A percentile compares a stretch with the other conserved stretches of the same genome.
Evolutionary conservation across 2,113 vertebrate species (phyloP).

Genomic region (Ceuthmochares aereus): DNA sequence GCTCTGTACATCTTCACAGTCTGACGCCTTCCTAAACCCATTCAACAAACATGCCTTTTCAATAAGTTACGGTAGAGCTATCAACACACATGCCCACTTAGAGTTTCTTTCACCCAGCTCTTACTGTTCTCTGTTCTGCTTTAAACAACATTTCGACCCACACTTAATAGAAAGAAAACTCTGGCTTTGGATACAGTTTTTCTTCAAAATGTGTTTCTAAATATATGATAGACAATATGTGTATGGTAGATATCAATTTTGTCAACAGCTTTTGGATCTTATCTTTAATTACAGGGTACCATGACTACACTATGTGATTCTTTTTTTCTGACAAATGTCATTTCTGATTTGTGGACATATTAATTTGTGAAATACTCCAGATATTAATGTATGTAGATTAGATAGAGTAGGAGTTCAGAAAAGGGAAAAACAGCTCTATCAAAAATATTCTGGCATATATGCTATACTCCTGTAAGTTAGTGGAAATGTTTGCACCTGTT

Average conservation of each 20-base stretch:
- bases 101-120: background rate
- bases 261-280: background rate
- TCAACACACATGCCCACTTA: no score
- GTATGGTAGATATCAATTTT: background rate
- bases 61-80: no score
- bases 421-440: background rate
- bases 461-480: background rate
- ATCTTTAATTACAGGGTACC: background rate
- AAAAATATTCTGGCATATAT: background rate
- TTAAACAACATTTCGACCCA: background rate
- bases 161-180: background rate
- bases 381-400: background rate
- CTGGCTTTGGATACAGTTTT: background rate
- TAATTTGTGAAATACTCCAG: background rate
- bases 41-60: no score
- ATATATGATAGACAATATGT: background rate
- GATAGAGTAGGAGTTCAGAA: background rate
- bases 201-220: background rate
- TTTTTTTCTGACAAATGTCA: background rate
- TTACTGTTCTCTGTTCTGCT: background rate
- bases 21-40: no score
- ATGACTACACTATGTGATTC: background rate
- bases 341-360: background rate
- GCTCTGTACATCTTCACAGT: no score
- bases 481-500: background rate